phyloP scores from a whole-genome alignment of 2,797 vertebrate genomes.

The Numenius phaeopus region DNA sequence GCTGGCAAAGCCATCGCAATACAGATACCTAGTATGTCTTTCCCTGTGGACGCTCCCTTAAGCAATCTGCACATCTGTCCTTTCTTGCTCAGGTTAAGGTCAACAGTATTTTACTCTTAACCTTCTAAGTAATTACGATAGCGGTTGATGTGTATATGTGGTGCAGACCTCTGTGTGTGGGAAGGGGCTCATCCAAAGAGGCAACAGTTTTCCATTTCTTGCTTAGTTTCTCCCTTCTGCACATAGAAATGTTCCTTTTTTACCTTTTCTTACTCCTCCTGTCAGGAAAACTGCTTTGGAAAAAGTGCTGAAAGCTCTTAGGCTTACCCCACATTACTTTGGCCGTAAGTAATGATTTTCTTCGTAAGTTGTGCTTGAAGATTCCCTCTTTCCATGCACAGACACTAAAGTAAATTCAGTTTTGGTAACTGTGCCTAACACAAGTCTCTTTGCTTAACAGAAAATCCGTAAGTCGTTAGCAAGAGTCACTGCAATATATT shows the following conservation, averaged over 20 bases:
- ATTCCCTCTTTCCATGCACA: too few species aligned
- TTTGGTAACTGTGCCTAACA: neutral
- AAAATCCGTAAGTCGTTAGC: neutral
- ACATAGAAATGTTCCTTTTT: neutral
- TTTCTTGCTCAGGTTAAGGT: neutral
- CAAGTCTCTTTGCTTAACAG: neutral
- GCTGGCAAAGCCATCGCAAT: neutral
- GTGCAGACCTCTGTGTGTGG: neutral
- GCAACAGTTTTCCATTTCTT: neutral
- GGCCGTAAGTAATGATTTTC: neutral
- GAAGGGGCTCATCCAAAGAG: neutral
- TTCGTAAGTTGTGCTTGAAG: neutral
- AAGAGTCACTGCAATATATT: neutral
- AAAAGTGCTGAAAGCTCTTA: neutral
- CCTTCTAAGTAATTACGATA: neutral
- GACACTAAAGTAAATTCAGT: neutral
- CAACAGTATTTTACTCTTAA: neutral
- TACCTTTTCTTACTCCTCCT: neutral
- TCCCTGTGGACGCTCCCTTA: neutral
- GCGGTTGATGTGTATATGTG: fast-evolving
- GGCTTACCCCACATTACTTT: neutral
- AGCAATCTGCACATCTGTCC: neutral
- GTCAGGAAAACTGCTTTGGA: neutral
- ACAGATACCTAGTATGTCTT: neutral
- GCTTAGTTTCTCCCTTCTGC: neutral